Base-by-base conservation (phyloP, 35 echinoderm and acorn worm species). In the Apostichopus parvimensis region DNA sequence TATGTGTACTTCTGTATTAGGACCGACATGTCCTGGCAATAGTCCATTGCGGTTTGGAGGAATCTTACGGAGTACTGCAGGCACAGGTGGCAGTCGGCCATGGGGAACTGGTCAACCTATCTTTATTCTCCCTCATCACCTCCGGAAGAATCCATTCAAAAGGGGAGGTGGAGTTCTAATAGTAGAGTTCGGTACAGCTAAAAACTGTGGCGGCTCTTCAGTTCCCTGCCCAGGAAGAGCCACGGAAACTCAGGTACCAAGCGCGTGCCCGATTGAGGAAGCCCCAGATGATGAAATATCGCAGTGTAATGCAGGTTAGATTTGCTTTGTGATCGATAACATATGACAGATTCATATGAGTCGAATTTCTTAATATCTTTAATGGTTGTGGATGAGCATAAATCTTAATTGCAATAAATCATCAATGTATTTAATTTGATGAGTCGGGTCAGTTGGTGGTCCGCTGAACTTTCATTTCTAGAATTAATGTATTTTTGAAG, bases 31-130 rank as follows among this genome's bases (percentile, higher is more conserved):
- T n/a, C 71, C 11, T 17, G 71, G 71, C 13, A 22, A 22, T 14
- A 73, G 71, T 73, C 71, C 71, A n/a, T 18, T 73, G 17, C 71
- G 71, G 20, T 14, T 73, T 22, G 71, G 14, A 14, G 71, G 71
- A n/a, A 6, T n/a, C 6, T 22, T 73, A n/a, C 14, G 71, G 71
- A 73, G 71, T 18, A n/a, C 13, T 22, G 20, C 13, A n/a, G 71
- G 71, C 15, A 5, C 71, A 22, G 17, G 21, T 22, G 15, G 71
- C 71, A 73, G 17, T n/a, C 71, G 13, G 14, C 71, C 71, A 73
- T 73, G 71, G 71, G 71, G 71, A 12, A 73, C 71, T 73, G 71
- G 71, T 73, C 71, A 73, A n/a, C 71, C 71, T 18, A 73, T 73
- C 20, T 73, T 73, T 18, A 73, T 73, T 6, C 15, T 73, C 6